A percentile compares a stretch with the other conserved stretches of the same genome.
Evolutionary conservation across 1,140 invertebrate genomes (phyloP).

Genomic region (Frieseomelitta varia): DNA sequence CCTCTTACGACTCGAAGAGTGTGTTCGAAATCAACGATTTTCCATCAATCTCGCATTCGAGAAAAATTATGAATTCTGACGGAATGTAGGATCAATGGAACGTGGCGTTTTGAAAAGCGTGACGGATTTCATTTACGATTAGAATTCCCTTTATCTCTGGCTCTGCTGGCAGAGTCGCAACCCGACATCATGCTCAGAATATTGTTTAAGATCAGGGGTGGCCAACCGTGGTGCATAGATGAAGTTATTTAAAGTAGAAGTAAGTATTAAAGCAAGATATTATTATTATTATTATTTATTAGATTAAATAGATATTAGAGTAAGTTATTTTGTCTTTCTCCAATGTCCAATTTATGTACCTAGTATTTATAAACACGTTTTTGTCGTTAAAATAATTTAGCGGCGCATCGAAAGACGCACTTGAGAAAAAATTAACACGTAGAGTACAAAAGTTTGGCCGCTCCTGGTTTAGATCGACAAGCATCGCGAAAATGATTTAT

Average conservation of each 20-base stretch:
- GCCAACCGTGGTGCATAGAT: too few species aligned
- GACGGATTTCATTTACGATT: slow-evolving; percentile 56
- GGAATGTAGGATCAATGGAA: slow-evolving; percentile 11
- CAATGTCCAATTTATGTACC: too few species aligned
- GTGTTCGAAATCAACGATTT: background rate
- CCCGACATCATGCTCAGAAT: slow-evolving; percentile 54
- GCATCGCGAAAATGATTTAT: slow-evolving; percentile 48
- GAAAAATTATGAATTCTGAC: background rate
- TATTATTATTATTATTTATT: too few species aligned
- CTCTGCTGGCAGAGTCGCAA: slow-evolving; percentile 55
- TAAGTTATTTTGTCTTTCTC: too few species aligned
- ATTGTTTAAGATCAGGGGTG: slow-evolving; percentile 30
- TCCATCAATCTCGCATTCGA: background rate
- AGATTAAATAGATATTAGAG: too few species aligned
- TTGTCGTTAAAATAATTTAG: too few species aligned
- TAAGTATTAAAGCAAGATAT: too few species aligned
- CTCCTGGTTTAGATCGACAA: slow-evolving; percentile 28
- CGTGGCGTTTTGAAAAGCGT: slow-evolving; percentile 44
- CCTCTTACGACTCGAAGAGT: background rate
- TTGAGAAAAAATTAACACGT: too few species aligned
- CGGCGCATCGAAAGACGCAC: too few species aligned
- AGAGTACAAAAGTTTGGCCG: too few species aligned
- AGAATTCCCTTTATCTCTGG: slow-evolving; percentile 43
- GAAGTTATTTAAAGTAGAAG: too few species aligned
- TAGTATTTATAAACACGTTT: too few species aligned